A percentile compares a stretch with the other conserved stretches of the same genome.
These are phyloP conservation scores for Rhinichthys klamathensis DNA, from an alignment of 2,113 vertebrate genomes.

Conservation along the genomic window DNA sequence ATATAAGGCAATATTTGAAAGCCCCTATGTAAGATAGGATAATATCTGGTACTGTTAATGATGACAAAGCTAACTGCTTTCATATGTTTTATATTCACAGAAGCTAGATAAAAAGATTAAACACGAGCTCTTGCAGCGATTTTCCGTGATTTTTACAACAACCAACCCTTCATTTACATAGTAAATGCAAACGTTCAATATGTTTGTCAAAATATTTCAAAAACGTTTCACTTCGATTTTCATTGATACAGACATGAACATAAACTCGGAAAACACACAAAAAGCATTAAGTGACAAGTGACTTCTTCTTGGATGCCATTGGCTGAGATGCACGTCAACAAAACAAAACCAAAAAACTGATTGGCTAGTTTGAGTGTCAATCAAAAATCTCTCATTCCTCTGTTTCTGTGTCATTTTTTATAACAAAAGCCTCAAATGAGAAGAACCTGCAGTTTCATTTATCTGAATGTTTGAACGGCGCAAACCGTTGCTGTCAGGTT, in stretches of 20 bases:
- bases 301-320: slow-evolving; percentile 33
- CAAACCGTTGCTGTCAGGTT: not conserved
- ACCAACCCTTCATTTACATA: not conserved
- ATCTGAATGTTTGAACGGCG: not conserved
- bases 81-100: not conserved
- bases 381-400: slow-evolving; percentile 20
- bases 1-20: not conserved
- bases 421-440: slow-evolving; percentile 24
- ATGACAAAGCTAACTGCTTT: not conserved
- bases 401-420: slow-evolving; percentile 5
- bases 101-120: not conserved
- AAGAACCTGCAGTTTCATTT: slow-evolving; percentile 6
- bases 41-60: not conserved
- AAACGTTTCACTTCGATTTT: not conserved
- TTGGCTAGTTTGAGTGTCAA: slow-evolving; percentile 58
- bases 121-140: not conserved
- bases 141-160: not conserved
- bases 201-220: not conserved
- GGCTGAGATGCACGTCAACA: slow-evolving; percentile 49
- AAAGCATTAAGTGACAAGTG: not conserved
- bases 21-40: not conserved
- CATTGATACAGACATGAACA: not conserved
- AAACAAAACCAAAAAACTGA: slow-evolving; percentile 20
- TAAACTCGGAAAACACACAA: not conserved
- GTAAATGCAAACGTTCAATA: not conserved